A percentile compares a stretch with the other conserved stretches of the same genome.
Evolutionary conservation across 2,113 vertebrate genomes (phyloP).

Genomic region (Camelus bactrianus): DNA sequence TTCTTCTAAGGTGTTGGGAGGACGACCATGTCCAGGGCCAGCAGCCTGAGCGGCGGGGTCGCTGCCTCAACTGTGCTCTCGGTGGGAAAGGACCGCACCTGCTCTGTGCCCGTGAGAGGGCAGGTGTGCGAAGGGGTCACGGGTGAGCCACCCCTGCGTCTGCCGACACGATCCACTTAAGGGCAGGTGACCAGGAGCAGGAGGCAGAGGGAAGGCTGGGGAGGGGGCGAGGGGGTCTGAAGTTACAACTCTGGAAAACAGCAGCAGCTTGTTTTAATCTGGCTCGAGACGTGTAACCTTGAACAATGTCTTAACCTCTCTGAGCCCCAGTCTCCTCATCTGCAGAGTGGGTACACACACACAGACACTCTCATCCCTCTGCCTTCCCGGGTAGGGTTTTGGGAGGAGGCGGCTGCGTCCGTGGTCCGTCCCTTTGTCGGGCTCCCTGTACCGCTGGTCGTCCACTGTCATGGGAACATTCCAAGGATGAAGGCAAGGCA

Average conservation of each 20-base stretch:
- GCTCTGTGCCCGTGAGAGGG: not conserved
- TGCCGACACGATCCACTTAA: fast-evolving
- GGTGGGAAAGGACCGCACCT: not conserved
- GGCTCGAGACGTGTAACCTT: not conserved
- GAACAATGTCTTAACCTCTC: not conserved
- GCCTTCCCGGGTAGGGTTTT: not conserved
- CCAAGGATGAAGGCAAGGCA: slow-evolving; percentile 22
- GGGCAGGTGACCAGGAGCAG: not conserved
- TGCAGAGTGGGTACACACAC: not conserved
- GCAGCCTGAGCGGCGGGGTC: not conserved
- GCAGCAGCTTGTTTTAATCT: not conserved
- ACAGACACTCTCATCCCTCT: fast-evolving
- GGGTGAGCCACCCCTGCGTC: not conserved
- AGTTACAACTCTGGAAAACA: not conserved
- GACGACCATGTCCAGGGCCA: fast-evolving
- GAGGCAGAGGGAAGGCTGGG: not conserved
- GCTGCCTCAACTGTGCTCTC: not conserved
- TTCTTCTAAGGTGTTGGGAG: not conserved
- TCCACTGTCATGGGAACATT: not conserved
- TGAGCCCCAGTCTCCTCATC: not conserved
- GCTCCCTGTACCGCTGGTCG: not conserved
- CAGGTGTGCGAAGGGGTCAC: not conserved
- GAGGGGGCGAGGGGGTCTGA: not conserved
- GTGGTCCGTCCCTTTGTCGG: not conserved
- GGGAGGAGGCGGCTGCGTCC: not conserved